Percentiles rank a stretch among this genome's conserved stretches.
Conservation (phyloP, 2,888 invertebrate genomes). For the Phortica magna region DNA sequence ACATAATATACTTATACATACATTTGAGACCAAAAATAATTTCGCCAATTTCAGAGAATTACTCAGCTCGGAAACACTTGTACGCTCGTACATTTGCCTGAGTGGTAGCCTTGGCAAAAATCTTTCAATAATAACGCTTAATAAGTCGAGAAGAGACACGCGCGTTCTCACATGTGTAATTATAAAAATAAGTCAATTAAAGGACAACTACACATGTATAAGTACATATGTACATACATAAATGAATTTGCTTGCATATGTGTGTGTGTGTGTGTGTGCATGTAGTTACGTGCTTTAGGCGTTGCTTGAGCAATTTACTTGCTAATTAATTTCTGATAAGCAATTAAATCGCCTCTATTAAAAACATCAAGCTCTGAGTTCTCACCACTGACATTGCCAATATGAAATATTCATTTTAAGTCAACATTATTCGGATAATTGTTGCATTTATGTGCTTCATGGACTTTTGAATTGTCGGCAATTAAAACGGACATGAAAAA, state of each 20-base stretch:
- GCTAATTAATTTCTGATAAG: slow-evolving; percentile 58
- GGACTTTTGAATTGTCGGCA: background rate
- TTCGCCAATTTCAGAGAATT: background rate
- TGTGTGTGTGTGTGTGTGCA: background rate
- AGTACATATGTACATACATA: background rate
- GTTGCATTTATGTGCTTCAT: background rate
- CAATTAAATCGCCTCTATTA: slow-evolving; percentile 49
- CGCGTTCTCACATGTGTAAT: background rate
- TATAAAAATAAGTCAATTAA: slow-evolving; percentile 29
- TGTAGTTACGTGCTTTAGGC: slow-evolving; percentile 3
- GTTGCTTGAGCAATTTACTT: slow-evolving; percentile 49
- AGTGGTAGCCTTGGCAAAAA: background rate
- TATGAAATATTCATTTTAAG: background rate
- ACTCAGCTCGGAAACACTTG: background rate
- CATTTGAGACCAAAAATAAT: background rate
- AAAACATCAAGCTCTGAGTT: background rate
- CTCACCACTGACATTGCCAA: background rate
- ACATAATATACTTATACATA: background rate
- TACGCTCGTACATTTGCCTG: background rate
- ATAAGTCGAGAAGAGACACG: slow-evolving; percentile 7
- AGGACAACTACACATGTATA: background rate
- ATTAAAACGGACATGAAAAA: background rate
- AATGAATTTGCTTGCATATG: background rate
- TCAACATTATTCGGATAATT: slow-evolving; percentile 3
- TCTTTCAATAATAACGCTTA: slow-evolving; percentile 20